Conservation (phyloP, 2,888 invertebrate genomes). For the Pachymerium ferrugineum region DNA sequence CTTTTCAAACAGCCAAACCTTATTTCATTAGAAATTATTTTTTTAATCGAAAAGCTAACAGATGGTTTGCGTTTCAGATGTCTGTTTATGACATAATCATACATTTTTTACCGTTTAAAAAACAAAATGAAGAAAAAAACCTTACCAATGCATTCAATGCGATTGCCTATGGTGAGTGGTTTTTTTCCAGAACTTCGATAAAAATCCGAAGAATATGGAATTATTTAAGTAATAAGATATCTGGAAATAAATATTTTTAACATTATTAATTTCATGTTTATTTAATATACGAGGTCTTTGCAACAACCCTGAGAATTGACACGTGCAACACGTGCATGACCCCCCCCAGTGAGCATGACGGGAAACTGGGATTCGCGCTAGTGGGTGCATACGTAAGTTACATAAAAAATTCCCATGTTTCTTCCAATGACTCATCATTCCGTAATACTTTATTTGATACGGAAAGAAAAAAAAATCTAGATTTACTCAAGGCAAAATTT, state of each 20-base stretch:
- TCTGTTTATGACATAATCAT: too few relatives aligned
- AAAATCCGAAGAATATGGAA: not conserved
- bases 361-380: not conserved
- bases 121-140: not conserved
- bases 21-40: conserved; percentile 8
- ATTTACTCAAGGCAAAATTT: too few relatives aligned
- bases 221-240: too few relatives aligned
- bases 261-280: not conserved
- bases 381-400: not conserved
- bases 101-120: too few relatives aligned
- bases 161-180: not conserved
- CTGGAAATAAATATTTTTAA: not conserved
- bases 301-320: not conserved
- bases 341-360: not conserved
- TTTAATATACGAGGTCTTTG: too few relatives aligned
- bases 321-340: conserved; percentile 19
- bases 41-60: not conserved
- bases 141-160: conserved; percentile 17
- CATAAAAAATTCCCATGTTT: too few relatives aligned
- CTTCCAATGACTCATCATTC: too few relatives aligned
- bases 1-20: not conserved
- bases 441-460: too few relatives aligned
- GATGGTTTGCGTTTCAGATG: too few relatives aligned
- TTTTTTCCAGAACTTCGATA: not conserved
- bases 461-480: too few relatives aligned